phyloP scores from a whole-genome alignment of 2,113 vertebrate genomes.

The Cyanoramphus novaezelandiae region DNA sequence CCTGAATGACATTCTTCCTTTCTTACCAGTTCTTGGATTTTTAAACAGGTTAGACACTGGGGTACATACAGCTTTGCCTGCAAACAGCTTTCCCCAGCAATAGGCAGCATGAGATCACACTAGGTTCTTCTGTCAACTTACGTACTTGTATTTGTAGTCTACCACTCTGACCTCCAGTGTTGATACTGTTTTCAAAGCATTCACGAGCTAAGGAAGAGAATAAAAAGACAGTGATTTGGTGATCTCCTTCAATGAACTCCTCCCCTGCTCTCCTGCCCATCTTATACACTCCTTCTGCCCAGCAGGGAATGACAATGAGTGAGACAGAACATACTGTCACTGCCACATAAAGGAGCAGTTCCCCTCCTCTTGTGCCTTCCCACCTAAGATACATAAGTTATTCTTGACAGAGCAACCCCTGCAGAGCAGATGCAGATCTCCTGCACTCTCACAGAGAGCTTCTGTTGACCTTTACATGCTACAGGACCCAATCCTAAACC shows the following conservation, averaged over 20 bases:
- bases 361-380: neutral
- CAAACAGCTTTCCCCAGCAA: neutral
- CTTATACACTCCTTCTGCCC: neutral
- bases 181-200: constrained; percentile 88
- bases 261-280: neutral
- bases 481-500: neutral
- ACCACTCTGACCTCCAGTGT: constrained; percentile 89
- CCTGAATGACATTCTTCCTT: neutral
- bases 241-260: neutral
- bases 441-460: neutral
- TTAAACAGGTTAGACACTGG: neutral
- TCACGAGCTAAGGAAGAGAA: constrained; percentile 84
- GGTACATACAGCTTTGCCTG: neutral
- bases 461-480: neutral
- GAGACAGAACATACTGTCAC: neutral
- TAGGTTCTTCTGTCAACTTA: neutral
- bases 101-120: neutral
- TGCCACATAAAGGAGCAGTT: neutral
- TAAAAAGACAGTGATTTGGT: neutral
- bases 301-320: neutral
- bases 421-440: neutral
- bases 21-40: neutral
- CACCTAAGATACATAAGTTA: rapidly evolving
- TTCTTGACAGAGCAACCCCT: neutral
- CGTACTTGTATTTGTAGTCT: constrained; percentile 97